Evolutionary conservation across 64 coral and sea anemone species (phyloP).

Genomic region (Astreopora myriophthalma): DNA sequence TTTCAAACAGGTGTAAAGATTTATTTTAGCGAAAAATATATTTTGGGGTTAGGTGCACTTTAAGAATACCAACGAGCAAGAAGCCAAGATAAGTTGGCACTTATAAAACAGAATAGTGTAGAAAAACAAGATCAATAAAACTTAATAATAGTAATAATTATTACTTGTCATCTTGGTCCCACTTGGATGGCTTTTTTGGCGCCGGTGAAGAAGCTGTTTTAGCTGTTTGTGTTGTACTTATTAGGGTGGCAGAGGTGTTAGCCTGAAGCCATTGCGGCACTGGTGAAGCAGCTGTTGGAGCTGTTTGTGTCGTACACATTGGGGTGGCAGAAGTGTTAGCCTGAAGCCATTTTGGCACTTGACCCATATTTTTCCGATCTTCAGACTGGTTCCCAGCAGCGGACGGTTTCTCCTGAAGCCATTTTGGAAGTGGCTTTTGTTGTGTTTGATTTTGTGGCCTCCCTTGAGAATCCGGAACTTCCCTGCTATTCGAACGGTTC

Average conservation of each 20-base stretch:
- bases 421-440: slow-evolving; percentile 50
- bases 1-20: too few relatives aligned
- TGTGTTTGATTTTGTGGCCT: neutral
- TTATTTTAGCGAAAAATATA: too few relatives aligned
- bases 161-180: slow-evolving; percentile 22
- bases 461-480: neutral
- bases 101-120: too few relatives aligned
- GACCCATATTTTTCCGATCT: neutral
- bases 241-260: neutral
- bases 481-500: neutral
- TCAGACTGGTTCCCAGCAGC: neutral
- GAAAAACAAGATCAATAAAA: too few relatives aligned
- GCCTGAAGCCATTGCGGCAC: slow-evolving; percentile 71
- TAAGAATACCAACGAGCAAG: too few relatives aligned
- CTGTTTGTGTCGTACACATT: neutral
- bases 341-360: slow-evolving; percentile 72
- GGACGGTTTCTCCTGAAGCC: slow-evolving; percentile 57
- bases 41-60: too few relatives aligned
- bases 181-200: neutral
- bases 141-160: too few relatives aligned
- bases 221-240: neutral
- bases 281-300: too few relatives aligned
- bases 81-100: too few relatives aligned
- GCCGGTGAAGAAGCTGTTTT: neutral
- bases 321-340: neutral